Percentiles rank a stretch among this genome's conserved stretches.
Conservation (phyloP, 1,140 invertebrate species). For the Heliothis virescens region DNA sequence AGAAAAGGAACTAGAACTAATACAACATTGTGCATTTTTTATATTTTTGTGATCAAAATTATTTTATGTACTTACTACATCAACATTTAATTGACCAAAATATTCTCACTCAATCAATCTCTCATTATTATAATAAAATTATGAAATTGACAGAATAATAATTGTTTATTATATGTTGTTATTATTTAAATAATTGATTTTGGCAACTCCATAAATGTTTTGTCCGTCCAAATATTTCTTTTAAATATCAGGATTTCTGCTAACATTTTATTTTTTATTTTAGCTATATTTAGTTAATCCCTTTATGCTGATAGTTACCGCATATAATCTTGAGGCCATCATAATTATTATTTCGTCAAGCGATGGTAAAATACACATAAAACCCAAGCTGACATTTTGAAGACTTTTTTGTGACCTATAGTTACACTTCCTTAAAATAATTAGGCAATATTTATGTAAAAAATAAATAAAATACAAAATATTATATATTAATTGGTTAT, state of each 20-base stretch:
- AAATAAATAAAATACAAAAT: neutral
- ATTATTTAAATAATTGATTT: no score
- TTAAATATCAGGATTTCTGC: no score
- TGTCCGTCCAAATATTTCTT: no score
- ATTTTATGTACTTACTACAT: neutral
- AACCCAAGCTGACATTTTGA: no score
- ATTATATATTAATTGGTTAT: neutral
- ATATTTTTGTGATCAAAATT: neutral
- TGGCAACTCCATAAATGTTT: no score
- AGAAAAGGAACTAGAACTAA: constrained; percentile 4
- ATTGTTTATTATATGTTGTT: no score
- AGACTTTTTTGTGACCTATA: neutral
- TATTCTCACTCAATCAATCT: constrained; percentile 8
- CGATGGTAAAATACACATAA: no score
- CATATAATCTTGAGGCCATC: no score
- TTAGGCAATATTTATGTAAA: neutral
- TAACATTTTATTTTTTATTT: no score
- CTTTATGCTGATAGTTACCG: no score
- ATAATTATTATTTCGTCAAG: no score
- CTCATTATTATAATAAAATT: neutral
- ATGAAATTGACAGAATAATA: constrained; percentile 4
- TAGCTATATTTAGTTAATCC: no score
- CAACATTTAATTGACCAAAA: constrained; percentile 16
- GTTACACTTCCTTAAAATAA: neutral
- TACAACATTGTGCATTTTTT: neutral